These are phyloP conservation scores for Synanthedon andrenaeformis DNA, from an alignment of 2,888 invertebrate genomes.

Conservation along the genomic window DNA sequence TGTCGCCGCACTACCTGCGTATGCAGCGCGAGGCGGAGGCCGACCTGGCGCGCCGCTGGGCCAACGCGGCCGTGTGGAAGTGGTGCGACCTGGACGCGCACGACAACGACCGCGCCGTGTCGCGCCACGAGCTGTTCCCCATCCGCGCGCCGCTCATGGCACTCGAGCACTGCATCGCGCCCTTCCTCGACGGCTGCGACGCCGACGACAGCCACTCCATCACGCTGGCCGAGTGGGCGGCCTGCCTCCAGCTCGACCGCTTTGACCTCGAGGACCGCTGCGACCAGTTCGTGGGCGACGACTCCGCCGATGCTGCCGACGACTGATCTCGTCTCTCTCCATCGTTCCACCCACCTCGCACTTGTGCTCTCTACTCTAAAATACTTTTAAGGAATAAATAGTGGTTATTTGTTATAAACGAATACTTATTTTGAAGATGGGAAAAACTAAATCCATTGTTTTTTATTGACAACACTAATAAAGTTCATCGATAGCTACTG, in stretches of 20 bases:
- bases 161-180: slow-evolving; percentile 97
- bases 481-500: too few species aligned
- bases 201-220: slow-evolving; percentile 89
- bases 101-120: slow-evolving; percentile 88
- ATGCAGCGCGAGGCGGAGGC: slow-evolving; percentile 92
- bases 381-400: too few species aligned
- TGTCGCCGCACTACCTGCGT: slow-evolving; percentile 83
- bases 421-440: too few species aligned
- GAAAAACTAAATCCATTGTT: too few species aligned
- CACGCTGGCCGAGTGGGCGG: slow-evolving; percentile 93
- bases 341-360: too few species aligned
- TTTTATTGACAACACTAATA: too few species aligned
- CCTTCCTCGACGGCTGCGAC: slow-evolving; percentile 94
- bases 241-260: slow-evolving; percentile 84
- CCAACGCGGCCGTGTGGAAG: slow-evolving; percentile 97
- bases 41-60: slow-evolving; percentile 85
- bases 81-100: slow-evolving; percentile 97
- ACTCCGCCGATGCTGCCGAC: slow-evolving; percentile 5
- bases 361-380: too few species aligned
- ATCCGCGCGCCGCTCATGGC: slow-evolving; percentile 95
- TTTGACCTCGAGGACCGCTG: slow-evolving; percentile 84
- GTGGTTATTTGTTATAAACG: too few species aligned
- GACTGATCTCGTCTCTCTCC: background rate
- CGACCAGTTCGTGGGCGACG: slow-evolving; percentile 76
- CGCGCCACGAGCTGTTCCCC: slow-evolving; percentile 95